Base-by-base conservation (phyloP, 2,113 vertebrate species). In the Pao palembangensis region DNA sequence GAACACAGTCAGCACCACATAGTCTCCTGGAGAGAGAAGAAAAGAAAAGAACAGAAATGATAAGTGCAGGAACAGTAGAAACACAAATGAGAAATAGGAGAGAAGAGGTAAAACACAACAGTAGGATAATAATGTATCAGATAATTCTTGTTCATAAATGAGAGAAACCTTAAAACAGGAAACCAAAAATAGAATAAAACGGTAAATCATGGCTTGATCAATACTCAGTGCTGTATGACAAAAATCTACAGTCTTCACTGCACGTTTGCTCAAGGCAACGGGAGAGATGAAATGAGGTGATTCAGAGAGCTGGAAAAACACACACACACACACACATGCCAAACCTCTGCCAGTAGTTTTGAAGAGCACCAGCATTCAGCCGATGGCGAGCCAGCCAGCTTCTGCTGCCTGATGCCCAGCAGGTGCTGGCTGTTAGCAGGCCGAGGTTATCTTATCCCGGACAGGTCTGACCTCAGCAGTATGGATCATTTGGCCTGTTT, bases 1-100 rank as follows among this genome's bases (percentile, higher is more conserved):
- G 90, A 94, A 98, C 57, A 98, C 96, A 2, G 94, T 93, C 93
- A 99, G 94, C 69, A 98, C 96, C 77, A 98, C 94, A 0, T 99
- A 98, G 80, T 99, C 96, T 61, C 97, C 97, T 99, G 85, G 20
- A 71, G 55, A 61, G 57, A 62, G 23, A 54, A n/a, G 16, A 10
- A 10, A 7, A 46, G 28, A 23, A 23, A 23, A 23, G 21, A 23
- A 59, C 1, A 10, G 12, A 31, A 8, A 31, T 1, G 5, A 31
- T 31, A 31, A 31, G 28, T 7, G 28, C 28, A 8, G 28, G 28
- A 23, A 23, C 3, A 3, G 21, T 23, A 31, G 28, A 31, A 31
- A 31, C 4, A 23, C 3, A 12, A 12, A 38, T 38, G 34, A 2
- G 11, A 38, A 31, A 38, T 38, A 2, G 34, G 34, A 38, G 10